phyloP scores from a whole-genome alignment of 2,797 vertebrate species.

The Pachyuromys duprasi region DNA sequence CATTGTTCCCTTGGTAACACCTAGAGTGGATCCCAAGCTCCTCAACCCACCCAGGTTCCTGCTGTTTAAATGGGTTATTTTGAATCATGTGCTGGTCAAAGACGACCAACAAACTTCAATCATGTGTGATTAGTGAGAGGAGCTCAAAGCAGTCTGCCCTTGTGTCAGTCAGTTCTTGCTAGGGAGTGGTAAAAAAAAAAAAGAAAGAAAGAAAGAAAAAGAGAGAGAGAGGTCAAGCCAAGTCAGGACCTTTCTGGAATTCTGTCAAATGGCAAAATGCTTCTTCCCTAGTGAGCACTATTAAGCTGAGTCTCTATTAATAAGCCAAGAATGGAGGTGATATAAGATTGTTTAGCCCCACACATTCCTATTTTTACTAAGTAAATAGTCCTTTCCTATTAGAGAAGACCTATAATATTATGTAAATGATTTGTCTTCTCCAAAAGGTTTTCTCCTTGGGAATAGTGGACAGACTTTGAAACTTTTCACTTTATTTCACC shows the following conservation, averaged over 20 bases:
- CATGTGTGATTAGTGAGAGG: background rate
- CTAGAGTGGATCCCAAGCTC: background rate
- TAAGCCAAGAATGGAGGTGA: background rate
- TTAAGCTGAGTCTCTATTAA: background rate
- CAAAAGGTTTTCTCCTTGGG: background rate
- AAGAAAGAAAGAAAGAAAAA: no score
- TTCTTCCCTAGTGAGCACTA: background rate
- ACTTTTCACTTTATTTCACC: constrained; percentile 8
- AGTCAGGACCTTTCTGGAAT: background rate
- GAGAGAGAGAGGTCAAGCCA: background rate
- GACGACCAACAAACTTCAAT: constrained; percentile 8
- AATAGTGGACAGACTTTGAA: background rate
- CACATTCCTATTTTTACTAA: constrained; percentile 1
- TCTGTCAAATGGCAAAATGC: background rate
- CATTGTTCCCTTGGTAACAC: background rate
- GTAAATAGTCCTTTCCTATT: constrained; percentile 21
- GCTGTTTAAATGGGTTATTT: constrained; percentile 7
- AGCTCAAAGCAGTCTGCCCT: background rate
- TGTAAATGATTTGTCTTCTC: constrained; percentile 22
- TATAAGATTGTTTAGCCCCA: background rate
- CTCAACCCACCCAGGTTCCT: background rate
- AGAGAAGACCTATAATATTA: background rate
- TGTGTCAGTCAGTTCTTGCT: background rate
- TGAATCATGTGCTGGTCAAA: background rate
- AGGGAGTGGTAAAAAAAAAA: background rate